phyloP scores from a whole-genome alignment of 2,113 vertebrate genomes.

The Apeltes quadracus region DNA sequence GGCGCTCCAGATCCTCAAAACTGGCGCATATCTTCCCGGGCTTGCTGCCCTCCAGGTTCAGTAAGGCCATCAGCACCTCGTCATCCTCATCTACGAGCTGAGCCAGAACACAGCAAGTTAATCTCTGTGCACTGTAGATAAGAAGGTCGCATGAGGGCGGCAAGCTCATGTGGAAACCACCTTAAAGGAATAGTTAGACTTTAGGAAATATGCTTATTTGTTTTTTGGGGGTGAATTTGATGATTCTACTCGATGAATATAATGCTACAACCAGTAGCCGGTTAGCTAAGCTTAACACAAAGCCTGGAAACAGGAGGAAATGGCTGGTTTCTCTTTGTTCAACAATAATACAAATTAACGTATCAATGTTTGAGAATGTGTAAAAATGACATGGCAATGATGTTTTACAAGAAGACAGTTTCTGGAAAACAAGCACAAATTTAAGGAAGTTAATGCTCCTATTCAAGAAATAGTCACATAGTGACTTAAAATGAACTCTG shows the following conservation, averaged over 20 bases:
- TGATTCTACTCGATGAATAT: background rate
- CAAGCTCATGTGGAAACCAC: background rate
- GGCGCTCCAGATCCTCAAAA: constrained; percentile 83
- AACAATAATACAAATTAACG: background rate
- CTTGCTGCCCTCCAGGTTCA: constrained; percentile 76
- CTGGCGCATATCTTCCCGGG: constrained; percentile 82
- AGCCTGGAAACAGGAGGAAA: background rate
- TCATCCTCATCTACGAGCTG: constrained; percentile 82
- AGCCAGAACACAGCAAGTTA: background rate
- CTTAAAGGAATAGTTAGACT: background rate
- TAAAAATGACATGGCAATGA: background rate
- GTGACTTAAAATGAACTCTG: background rate
- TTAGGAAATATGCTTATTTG: background rate
- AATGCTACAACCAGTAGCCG: background rate
- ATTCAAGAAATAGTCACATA: background rate
- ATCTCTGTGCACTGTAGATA: background rate
- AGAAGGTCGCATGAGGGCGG: background rate
- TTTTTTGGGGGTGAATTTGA: background rate
- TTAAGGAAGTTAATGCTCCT: background rate
- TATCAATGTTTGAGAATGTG: background rate
- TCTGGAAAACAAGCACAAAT: background rate
- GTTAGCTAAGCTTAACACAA: background rate
- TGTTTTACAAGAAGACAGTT: background rate
- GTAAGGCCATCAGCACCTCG: constrained; percentile 76
- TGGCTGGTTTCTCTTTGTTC: background rate